A percentile compares a stretch with the other conserved stretches of the same genome.
Conservation (phyloP, 2,113 vertebrate species). For the Onychostruthus taczanowskii region DNA sequence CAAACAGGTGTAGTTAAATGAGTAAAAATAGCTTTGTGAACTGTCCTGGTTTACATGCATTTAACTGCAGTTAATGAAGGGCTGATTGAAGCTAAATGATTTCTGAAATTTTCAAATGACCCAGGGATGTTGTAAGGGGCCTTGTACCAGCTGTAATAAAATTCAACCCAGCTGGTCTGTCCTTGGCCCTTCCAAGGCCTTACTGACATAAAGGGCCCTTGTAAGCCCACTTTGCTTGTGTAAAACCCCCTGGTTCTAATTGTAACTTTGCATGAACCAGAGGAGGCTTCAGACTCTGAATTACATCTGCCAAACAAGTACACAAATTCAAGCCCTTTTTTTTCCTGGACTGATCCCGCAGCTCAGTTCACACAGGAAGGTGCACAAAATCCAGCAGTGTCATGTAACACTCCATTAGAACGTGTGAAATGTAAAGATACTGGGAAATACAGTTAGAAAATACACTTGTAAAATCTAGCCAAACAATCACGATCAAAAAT, state of each 20-base stretch:
- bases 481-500: not conserved
- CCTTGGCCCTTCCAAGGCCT: not conserved
- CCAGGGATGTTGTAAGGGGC: not conserved
- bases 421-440: not conserved
- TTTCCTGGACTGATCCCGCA: not conserved
- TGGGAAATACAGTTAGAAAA: not conserved
- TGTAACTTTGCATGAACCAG: not conserved
- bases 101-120: not conserved
- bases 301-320: not conserved
- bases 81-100: not conserved
- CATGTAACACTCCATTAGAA: not conserved
- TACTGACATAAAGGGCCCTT: not conserved
- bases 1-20: not conserved
- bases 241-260: not conserved
- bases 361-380: not conserved
- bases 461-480: not conserved
- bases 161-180: not conserved
- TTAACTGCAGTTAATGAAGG: not conserved
- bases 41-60: not conserved
- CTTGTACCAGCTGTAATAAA: not conserved
- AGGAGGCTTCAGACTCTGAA: not conserved
- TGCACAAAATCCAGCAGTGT: not conserved
- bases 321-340: not conserved
- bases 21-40: not conserved
- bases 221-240: not conserved